Percentiles rank a stretch among this genome's conserved stretches.
Evolutionary conservation across 2,888 invertebrate species (phyloP).

Genomic region (Leistus spinibarbis): DNA sequence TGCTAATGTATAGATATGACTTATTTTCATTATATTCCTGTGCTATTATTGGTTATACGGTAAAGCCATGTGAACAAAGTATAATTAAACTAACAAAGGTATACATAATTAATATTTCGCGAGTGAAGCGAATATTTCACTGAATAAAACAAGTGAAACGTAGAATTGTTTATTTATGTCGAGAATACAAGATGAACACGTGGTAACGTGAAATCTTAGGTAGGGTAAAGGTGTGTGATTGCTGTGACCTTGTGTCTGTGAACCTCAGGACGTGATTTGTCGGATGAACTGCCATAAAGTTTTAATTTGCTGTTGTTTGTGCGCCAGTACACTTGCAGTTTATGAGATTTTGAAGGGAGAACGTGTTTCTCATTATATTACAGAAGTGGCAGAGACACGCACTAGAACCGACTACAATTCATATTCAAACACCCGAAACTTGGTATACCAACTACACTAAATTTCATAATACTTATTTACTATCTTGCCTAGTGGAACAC

Average conservation of each 20-base stretch:
- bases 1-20: too few relatives aligned
- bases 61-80: too few relatives aligned
- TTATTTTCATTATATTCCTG: too few relatives aligned
- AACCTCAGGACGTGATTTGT: conserved; percentile 35
- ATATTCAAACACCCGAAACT: conserved; percentile 10
- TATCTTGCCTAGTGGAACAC: conserved; percentile 1
- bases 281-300: conserved; percentile 32
- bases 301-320: conserved; percentile 38
- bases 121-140: too few relatives aligned
- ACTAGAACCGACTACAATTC: not conserved
- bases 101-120: too few relatives aligned
- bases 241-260: not conserved
- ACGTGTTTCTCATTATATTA: conserved; percentile 34
- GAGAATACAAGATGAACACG: not conserved
- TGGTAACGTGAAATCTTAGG: too few relatives aligned
- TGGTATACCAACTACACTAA: conserved; percentile 19
- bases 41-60: too few relatives aligned
- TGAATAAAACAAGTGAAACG: not conserved
- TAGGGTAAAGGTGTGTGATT: not conserved
- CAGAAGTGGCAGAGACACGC: conserved; percentile 11
- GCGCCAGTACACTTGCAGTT: conserved; percentile 35
- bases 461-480: conserved; percentile 35
- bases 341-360: conserved; percentile 35
- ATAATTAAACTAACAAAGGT: too few relatives aligned
- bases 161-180: not conserved